Evolutionary conservation across 2,113 vertebrate genomes (phyloP), one percentile per base, ranked within the genome.

Genomic region (Melanerpes aurifrons): DNA sequence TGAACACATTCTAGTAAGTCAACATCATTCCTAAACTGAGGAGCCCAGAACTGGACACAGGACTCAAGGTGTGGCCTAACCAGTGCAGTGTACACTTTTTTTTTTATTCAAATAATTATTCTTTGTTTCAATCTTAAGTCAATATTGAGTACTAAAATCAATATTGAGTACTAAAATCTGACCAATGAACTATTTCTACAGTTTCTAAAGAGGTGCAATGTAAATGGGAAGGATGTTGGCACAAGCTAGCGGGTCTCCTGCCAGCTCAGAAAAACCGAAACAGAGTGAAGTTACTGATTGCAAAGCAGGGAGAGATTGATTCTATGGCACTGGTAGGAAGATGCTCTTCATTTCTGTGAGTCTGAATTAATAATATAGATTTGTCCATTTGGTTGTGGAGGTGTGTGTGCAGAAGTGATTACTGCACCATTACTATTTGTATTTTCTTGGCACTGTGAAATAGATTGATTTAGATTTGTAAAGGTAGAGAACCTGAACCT

Each of bases 111-210:
- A 45, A 45, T 22, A 21, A 22, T 50, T 50, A 21, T 48, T 48
- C 10, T 50, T 57, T 57, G 7, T 76, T 73, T 22, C n/a, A 0
- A 29, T 50, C 14, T 66, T 64, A 86, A 92, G 63, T 90, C 40
- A 89, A 73, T 89, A 72, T 92, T 93, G 89, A 56, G 53, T 35
- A 35, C 35, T 35, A 35, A 86, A 92, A 66, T 90, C 40, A 89
- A 73, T 89, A 72, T 92, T 93, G 89, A 56, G 53, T 54, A 47
- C 45, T 87, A 73, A 92, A 86, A 82, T 69, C 47, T 71, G 48
- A 9, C 69, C 63, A 71, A 4, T 35, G 4, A 14, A 50, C 22
- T 21, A 10, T 77, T 94, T 64, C 58, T 79, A 13, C n/a, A n/a
- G 22, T 74, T 87, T 82, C 25, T 50, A 9, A 82, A 88, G 81